Evolutionary conservation across 2,888 invertebrate genomes (phyloP), one percentile per base, ranked within the genome.

Genomic region (Eledona agricola): DNA sequence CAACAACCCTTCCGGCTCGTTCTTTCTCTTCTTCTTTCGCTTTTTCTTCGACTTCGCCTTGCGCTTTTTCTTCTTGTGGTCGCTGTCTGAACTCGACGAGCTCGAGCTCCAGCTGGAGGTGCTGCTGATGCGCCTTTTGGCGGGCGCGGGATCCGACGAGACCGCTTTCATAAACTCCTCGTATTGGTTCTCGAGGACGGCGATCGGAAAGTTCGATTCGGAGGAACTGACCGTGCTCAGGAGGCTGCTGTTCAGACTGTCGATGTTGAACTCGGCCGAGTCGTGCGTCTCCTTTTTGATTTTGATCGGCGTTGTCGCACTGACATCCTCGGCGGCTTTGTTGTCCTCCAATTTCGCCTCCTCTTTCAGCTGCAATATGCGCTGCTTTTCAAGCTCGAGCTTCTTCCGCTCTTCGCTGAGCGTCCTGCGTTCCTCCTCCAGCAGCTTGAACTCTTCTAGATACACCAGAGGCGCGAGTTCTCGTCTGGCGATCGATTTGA

Each of bases 141-240:
- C 5, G 2, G 17, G 15, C 9, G 28, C n/a, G 6, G 37, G n/a
- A 19, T 75, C 74, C 12, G 72, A 71, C 35, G 74, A 75, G 1
- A 81, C 79, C 58, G 81, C 80, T 66, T 81, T 81, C 73, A 83
- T 79, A 55, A 83, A 83, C 61, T 83, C 80, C 62, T 83, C 82
- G 56, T 83, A 83, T 61, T 82, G 81, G 37, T 71, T 70, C 57
- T 77, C 77, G 6, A 77, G 54, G 6, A 50, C 53, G 1, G 55
- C 51, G 1, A 16, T 15, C 1, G 59, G 55, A 10, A 40, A 61
- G 32, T 60, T 55, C n/a, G 56, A 42, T 7, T 40, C 42, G 5
- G 40, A 15, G 1, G 51, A 43, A 19, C 51, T 45, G 1, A 51
- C 29, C 10, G 11, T 51, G 23, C 49, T 49, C 22, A 49, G 15